phyloP scores from a whole-genome alignment of 2,113 vertebrate species.

The Hassar affinis region DNA sequence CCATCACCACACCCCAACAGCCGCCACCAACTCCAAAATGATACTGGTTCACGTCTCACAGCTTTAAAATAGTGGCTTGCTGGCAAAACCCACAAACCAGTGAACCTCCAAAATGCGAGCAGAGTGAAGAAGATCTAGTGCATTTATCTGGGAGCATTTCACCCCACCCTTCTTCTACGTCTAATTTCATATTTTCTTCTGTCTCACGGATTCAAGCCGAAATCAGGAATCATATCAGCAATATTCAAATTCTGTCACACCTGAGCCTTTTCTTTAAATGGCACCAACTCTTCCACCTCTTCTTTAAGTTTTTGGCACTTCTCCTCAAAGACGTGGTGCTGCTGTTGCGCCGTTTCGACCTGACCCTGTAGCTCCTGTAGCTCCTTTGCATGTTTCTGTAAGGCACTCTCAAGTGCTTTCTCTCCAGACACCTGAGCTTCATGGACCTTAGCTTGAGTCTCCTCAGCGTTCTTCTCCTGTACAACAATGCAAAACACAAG shows the following conservation, averaged over 20 bases:
- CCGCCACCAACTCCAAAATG: background rate
- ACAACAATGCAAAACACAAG: constrained; percentile 3
- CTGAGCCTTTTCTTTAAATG: constrained; percentile 78
- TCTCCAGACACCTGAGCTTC: constrained; percentile 77
- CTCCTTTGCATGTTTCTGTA: constrained; percentile 67
- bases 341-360: constrained; percentile 68
- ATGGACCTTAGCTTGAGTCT: constrained; percentile 68
- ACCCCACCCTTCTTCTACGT: background rate
- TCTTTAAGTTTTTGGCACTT: constrained; percentile 71
- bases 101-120: background rate
- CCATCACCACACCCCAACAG: background rate
- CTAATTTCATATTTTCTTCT: background rate
- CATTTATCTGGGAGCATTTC: background rate
- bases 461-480: constrained; percentile 70
- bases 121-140: background rate
- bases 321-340: constrained; percentile 67
- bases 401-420: constrained; percentile 69
- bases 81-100: background rate
- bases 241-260: constrained; percentile 63
- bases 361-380: constrained; percentile 68
- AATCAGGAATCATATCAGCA: background rate
- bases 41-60: background rate
- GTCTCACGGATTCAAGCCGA: too few species aligned
- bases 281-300: constrained; percentile 75
- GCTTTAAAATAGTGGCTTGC: background rate